Percentiles rank a stretch among this genome's conserved stretches.
Evolutionary conservation across 2,888 invertebrate species (phyloP).

Genomic region (Quadroppia sp.): DNA sequence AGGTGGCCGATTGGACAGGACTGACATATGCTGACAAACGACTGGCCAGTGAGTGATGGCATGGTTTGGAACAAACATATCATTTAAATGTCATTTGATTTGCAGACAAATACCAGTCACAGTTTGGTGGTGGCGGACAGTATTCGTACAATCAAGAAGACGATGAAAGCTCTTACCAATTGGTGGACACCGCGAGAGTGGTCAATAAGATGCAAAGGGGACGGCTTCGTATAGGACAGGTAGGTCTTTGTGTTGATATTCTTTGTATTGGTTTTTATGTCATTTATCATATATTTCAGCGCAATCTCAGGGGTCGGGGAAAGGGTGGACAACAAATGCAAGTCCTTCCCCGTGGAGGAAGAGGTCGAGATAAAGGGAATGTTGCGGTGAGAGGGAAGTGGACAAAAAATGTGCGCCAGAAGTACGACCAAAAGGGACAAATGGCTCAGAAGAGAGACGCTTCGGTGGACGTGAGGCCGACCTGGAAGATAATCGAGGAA

Average conservation of each 20-base stretch:
- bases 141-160: slow-evolving; percentile 99
- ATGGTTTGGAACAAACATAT: slow-evolving; percentile 46
- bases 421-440: slow-evolving; percentile 59
- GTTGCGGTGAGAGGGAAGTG: slow-evolving; percentile 67
- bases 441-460: slow-evolving; percentile 78
- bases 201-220: slow-evolving; percentile 54
- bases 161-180: slow-evolving; percentile 95
- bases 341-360: neutral
- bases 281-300: neutral
- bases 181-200: slow-evolving; percentile 88
- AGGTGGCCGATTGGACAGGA: slow-evolving; percentile 95
- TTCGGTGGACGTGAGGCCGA: slow-evolving; percentile 89
- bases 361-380: slow-evolving; percentile 6
- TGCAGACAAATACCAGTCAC: slow-evolving; percentile 75
- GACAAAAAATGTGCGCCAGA: slow-evolving; percentile 67
- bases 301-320: slow-evolving; percentile 26
- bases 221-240: slow-evolving; percentile 39
- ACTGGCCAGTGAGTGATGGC: slow-evolving; percentile 60
- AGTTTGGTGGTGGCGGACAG: slow-evolving; percentile 83
- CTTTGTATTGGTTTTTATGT: neutral
- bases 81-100: slow-evolving; percentile 54
- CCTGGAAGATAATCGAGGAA: slow-evolving; percentile 84
- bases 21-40: slow-evolving; percentile 87
- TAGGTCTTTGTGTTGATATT: no score
- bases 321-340: slow-evolving; percentile 35